Conservation (phyloP, 2,888 invertebrate species). For the Aquatica leii region DNA sequence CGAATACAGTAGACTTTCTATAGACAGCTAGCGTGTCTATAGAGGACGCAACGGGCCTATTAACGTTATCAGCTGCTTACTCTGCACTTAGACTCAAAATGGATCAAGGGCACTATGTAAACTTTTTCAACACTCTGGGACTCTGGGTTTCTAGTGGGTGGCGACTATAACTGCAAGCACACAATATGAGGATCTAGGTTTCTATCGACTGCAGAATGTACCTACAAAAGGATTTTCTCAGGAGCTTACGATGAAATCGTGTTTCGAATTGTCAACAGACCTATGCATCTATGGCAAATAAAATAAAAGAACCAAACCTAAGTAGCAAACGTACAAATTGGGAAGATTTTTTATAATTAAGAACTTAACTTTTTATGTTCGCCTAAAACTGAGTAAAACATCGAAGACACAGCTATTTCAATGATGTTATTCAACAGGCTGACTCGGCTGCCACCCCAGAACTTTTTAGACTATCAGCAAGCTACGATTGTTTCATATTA, state of each 20-base stretch:
- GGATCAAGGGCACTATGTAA: conserved; percentile 10
- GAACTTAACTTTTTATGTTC: conserved; percentile 17
- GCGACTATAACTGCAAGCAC: conserved; percentile 19
- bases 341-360: conserved; percentile 15
- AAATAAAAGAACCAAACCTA: too few relatives aligned
- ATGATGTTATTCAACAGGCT: conserved; percentile 18
- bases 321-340: conserved; percentile 22
- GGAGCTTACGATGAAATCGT: conserved; percentile 19
- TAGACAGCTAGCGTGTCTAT: conserved; percentile 10
- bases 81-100: not conserved
- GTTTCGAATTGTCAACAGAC: conserved; percentile 35
- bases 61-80: conserved; percentile 6
- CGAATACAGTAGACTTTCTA: too few relatives aligned
- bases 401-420: conserved; percentile 32
- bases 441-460: not conserved
- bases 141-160: conserved; percentile 13
- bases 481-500: too few relatives aligned
- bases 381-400: conserved; percentile 24
- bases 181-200: conserved; percentile 18
- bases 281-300: too few relatives aligned
- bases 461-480: too few relatives aligned
- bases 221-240: not conserved
- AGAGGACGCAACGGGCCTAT: not conserved
- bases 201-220: conserved; percentile 36
- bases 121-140: conserved; percentile 22